Conservation (phyloP, 64 coral and sea anemone genomes). For the Porites lutea region DNA sequence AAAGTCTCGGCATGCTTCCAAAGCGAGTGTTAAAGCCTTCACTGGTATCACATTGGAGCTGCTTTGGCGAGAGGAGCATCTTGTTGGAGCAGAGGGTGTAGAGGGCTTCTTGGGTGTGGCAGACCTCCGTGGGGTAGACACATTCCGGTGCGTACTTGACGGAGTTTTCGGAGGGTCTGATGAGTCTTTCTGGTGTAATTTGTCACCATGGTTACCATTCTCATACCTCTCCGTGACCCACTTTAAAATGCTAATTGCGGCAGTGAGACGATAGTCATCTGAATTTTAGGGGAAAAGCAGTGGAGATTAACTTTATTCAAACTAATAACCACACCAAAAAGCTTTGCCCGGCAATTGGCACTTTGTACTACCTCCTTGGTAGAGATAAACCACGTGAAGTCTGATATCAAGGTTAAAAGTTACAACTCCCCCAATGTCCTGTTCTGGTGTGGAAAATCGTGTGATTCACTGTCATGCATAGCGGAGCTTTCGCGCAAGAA, state of each 20-base stretch:
- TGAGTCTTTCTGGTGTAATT: background rate
- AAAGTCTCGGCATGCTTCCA: constrained; percentile 80
- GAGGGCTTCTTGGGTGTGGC: constrained; percentile 1
- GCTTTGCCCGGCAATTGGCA: no score
- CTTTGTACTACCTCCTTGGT: no score
- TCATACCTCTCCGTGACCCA: constrained; percentile 72
- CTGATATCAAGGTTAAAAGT: no score
- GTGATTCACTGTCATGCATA: no score
- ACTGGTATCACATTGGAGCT: constrained; percentile 74
- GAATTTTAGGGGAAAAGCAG: background rate
- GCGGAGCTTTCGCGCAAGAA: no score
- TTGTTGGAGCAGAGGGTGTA: constrained; percentile 1
- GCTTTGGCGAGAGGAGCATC: background rate
- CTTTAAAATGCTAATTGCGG: constrained; percentile 84
- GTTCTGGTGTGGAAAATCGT: no score
- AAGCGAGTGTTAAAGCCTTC: constrained; percentile 61
- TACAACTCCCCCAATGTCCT: no score
- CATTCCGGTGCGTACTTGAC: background rate
- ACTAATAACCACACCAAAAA: background rate
- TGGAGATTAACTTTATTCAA: background rate
- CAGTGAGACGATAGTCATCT: constrained; percentile 93
- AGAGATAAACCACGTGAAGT: no score
- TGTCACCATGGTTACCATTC: constrained; percentile 47
- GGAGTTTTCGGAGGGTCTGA: background rate
- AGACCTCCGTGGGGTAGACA: background rate